Conservation (phyloP, 2,888 invertebrate species). For the Sturmia bella region DNA sequence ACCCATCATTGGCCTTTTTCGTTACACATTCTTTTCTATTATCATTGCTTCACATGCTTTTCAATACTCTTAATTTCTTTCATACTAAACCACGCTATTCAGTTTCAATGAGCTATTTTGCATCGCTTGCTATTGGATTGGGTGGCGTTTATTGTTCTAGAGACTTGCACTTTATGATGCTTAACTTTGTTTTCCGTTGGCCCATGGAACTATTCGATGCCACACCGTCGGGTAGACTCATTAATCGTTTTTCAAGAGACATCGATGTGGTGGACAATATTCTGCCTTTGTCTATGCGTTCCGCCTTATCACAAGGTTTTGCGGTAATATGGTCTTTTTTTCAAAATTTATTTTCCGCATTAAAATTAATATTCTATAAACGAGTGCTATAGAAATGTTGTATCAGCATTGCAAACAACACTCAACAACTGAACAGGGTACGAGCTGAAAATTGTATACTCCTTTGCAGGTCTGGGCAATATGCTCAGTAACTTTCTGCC, state of each 20-base stretch:
- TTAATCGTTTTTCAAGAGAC: constrained; percentile 86
- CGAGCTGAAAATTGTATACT: too few species aligned
- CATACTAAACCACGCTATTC: constrained; percentile 55
- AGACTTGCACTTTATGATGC: constrained; percentile 84
- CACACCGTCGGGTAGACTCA: constrained; percentile 89
- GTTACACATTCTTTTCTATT: too few species aligned
- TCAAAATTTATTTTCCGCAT: constrained; percentile 10
- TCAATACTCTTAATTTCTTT: not conserved
- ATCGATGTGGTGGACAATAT: constrained; percentile 84
- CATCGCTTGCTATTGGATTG: constrained; percentile 80
- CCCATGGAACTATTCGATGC: constrained; percentile 90
- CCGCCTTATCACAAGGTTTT: constrained; percentile 80
- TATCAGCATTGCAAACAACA: constrained; percentile 17
- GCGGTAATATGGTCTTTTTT: constrained; percentile 79
- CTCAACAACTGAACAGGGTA: too few species aligned
- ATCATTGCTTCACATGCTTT: constrained; percentile 1
- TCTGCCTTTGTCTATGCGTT: constrained; percentile 82
- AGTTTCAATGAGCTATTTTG: constrained; percentile 78
- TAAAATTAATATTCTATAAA: not conserved
- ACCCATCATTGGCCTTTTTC: too few species aligned
- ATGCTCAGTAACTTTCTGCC: too few species aligned
- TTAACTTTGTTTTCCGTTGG: constrained; percentile 85
- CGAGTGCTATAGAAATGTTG: constrained; percentile 1
- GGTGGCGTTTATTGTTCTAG: constrained; percentile 84
- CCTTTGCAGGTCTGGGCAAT: too few species aligned